Evolutionary conservation across 2,113 vertebrate species (phyloP).

Genomic region (Halcyon senegalensis): DNA sequence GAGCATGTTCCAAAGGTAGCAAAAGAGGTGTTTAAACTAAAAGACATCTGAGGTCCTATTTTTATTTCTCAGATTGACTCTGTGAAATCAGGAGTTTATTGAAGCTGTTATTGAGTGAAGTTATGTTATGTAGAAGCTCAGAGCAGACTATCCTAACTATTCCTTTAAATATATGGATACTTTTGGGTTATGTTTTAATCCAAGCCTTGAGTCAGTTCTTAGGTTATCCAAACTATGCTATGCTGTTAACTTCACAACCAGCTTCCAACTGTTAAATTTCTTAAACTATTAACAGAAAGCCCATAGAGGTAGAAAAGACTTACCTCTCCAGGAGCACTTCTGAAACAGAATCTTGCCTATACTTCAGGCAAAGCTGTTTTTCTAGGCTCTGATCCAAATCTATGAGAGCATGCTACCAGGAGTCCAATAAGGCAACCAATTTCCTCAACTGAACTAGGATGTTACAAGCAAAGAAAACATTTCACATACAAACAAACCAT

Average conservation of each 20-base stretch:
- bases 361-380: neutral
- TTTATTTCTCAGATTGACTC: neutral
- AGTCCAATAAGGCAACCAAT: neutral
- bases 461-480: neutral
- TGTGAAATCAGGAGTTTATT: neutral
- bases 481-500: slow-evolving; percentile 15
- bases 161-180: neutral
- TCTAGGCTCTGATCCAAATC: slow-evolving; percentile 20
- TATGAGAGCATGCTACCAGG: neutral
- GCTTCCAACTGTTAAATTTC: neutral
- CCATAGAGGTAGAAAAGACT: neutral
- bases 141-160: neutral
- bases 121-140: neutral
- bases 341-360: neutral
- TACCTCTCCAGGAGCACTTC: neutral
- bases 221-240: neutral
- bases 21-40: neutral
- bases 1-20: neutral
- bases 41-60: neutral
- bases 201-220: neutral
- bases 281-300: neutral
- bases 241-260: neutral
- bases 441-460: neutral
- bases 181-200: neutral
- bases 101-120: neutral